phyloP scores from a whole-genome alignment of 2,113 vertebrate genomes.

The Anhinga rufa region DNA sequence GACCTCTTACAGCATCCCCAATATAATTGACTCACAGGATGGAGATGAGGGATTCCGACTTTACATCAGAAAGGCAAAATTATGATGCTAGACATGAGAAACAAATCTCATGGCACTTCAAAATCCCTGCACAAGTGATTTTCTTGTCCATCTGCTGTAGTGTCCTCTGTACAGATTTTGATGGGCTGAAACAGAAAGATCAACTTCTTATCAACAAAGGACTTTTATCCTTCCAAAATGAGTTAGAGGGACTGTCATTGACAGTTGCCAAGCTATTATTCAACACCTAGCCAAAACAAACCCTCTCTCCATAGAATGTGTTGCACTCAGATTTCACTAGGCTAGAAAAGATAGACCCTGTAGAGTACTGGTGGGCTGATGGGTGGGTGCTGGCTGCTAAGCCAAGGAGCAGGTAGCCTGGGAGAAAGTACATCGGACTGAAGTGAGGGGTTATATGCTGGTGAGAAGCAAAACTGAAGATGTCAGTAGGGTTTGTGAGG shows the following conservation, averaged over 20 bases:
- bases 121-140: background rate
- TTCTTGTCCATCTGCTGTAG: background rate
- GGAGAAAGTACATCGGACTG: background rate
- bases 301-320: background rate
- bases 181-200: background rate
- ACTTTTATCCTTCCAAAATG: background rate
- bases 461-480: background rate
- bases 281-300: background rate
- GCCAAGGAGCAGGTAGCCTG: background rate
- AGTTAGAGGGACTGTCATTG: background rate
- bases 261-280: background rate
- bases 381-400: background rate
- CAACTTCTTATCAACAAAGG: background rate
- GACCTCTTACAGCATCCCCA: background rate
- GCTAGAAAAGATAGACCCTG: background rate
- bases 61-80: background rate
- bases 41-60: background rate
- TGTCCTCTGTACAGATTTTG: background rate
- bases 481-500: background rate
- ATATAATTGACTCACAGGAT: background rate
- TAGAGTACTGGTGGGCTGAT: background rate
- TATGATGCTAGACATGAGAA: background rate
- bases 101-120: background rate
- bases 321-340: background rate
- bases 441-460: background rate